Evolutionary conservation across 2,113 vertebrate species (phyloP).

Genomic region (Solenodon paradoxus): DNA sequence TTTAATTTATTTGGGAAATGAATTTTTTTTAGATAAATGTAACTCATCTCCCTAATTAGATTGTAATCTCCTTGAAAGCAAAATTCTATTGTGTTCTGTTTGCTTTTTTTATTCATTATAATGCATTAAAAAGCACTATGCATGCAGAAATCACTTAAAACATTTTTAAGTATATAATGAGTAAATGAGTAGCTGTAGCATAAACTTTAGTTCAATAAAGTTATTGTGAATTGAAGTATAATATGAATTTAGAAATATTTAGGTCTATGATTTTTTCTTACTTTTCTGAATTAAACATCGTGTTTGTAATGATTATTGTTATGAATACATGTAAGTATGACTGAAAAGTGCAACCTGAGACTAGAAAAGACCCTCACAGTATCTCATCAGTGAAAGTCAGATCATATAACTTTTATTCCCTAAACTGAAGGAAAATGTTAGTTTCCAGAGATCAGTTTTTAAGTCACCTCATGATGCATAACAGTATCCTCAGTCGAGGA

Average conservation of each 20-base stretch:
- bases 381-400: no score
- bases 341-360: neutral
- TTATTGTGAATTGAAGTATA: neutral
- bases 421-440: neutral
- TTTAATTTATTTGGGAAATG: conserved; percentile 56
- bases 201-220: neutral
- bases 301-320: neutral
- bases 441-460: neutral
- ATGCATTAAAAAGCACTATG: neutral
- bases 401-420: neutral
- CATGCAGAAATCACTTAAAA: neutral
- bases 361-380: neutral
- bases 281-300: neutral
- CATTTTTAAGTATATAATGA: neutral
- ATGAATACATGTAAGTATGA: neutral
- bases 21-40: neutral
- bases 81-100: neutral
- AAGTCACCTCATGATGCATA: neutral
- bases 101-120: neutral
- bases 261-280: neutral
- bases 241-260: conserved; percentile 4
- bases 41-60: conserved; percentile 43
- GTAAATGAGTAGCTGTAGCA: neutral
- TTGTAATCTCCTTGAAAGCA: conserved; percentile 44
- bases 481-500: neutral